These are phyloP conservation scores for Babyrousa celebensis DNA, from an alignment of 2,797 vertebrate species.

Conservation along the genomic window DNA sequence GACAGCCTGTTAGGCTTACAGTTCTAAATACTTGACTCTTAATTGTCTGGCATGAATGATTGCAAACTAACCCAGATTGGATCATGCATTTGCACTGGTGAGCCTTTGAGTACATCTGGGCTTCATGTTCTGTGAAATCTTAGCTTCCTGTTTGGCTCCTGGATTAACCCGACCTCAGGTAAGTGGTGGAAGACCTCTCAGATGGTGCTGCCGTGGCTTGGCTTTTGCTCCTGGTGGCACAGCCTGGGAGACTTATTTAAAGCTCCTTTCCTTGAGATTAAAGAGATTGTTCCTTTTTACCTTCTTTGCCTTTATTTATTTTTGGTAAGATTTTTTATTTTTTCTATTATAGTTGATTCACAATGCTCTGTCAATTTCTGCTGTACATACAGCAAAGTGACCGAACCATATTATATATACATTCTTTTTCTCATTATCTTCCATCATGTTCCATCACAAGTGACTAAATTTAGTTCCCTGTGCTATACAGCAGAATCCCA, in stretches of 20 bases:
- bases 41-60: background rate
- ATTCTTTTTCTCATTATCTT: no score
- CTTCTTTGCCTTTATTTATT: background rate
- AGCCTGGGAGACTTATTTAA: background rate
- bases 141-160: background rate
- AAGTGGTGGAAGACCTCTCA: background rate
- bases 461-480: no score
- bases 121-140: background rate
- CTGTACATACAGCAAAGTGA: no score
- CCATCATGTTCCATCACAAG: no score
- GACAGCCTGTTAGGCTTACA: background rate
- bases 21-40: background rate
- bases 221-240: background rate
- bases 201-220: background rate
- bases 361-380: no score
- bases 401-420: no score
- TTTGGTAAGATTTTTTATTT: no score
- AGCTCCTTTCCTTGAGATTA: conserved; percentile 27
- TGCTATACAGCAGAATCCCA: no score
- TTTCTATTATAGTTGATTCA: no score
- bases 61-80: background rate
- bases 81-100: background rate
- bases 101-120: background rate
- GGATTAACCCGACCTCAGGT: background rate
- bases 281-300: conserved; percentile 4